Evolutionary conservation across 2,888 invertebrate genomes (phyloP), one percentile per base, ranked within the genome.

Genomic region (Apamea crenata): DNA sequence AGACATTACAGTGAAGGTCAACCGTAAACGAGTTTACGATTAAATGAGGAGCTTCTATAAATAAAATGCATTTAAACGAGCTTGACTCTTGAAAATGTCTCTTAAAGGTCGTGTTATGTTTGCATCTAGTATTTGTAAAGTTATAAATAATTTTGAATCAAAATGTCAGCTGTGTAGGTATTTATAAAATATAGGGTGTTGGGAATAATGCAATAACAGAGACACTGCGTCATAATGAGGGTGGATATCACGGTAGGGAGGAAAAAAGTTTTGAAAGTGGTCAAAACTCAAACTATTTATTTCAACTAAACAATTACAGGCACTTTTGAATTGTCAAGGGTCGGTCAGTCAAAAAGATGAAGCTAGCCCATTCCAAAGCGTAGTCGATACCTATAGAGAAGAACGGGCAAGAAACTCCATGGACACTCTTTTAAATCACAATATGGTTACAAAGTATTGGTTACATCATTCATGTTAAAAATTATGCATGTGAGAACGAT

Each of bases 31-130:
- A 40, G 40, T 82, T 59, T 21, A 69, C 50, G 68, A 63, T 65
- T 69, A 25, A 85, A 65, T 29, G 56, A 53, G 25, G 36, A 80
- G 29, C n/a, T 47, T 67, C 69, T 65, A 73, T 81, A 81, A 61
- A 81, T 81, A 85, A 85, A 80, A 65, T 73, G 81, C 81, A 82
- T 84, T 69, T 69, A 69, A 59, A 82, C 47, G 68, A 68, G 47
- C 32, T 68, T 18, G 21, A 29, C 53, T 67, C 32, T 65, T 72
- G 50, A 50, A 82, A 81, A 82, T 80, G 69, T 73, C 81, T 73
- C 18, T 18, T 25, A 82, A 73, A 85, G 85, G 82, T 85, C 69
- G 59, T 36, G 36, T 65, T 69, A 59, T 59, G 36, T 73, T 68
- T 81, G 50, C 50, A 85, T 65, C 61, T 47, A 80, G 65, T 5